phyloP scores from a whole-genome alignment of 2,888 invertebrate species.

The Meloe dianella region DNA sequence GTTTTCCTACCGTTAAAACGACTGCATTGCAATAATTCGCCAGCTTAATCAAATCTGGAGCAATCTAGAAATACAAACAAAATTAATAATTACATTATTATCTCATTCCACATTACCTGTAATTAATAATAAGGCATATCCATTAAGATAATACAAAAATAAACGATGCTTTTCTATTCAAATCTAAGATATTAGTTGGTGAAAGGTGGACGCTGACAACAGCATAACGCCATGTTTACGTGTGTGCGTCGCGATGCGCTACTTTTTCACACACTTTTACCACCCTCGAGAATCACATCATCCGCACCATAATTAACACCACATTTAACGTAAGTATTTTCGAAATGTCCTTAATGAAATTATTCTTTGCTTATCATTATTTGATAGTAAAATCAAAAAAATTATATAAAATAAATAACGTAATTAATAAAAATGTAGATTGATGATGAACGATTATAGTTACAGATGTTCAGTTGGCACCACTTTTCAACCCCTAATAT shows the following conservation, averaged over 20 bases:
- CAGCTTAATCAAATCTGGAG: conserved; percentile 38
- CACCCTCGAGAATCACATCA: background rate
- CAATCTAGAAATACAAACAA: conserved; percentile 27
- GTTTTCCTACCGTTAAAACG: conserved; percentile 39
- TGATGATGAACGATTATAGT: background rate
- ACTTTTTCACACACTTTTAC: conserved; percentile 10
- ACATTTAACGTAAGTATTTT: background rate
- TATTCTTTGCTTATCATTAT: background rate
- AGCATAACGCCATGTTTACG: conserved; percentile 58
- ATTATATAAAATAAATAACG: background rate
- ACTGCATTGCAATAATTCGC: conserved; percentile 40
- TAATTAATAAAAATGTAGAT: background rate
- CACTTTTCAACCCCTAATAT: conserved; percentile 6
- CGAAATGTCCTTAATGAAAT: background rate
- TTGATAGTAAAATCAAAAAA: background rate
- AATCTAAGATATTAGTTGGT: conserved; percentile 15
- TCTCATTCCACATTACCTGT: background rate
- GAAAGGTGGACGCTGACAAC: conserved; percentile 54
- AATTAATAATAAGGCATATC: background rate
- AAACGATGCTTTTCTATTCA: background rate
- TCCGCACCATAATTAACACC: background rate
- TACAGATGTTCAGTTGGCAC: conserved; percentile 4
- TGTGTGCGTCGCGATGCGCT: conserved; percentile 27
- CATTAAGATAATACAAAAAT: background rate
- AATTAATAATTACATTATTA: conserved; percentile 12